Percentiles rank a stretch among this genome's conserved stretches.
Evolutionary conservation across 2,888 invertebrate species (phyloP).

Genomic region (Salpingus planirostris): DNA sequence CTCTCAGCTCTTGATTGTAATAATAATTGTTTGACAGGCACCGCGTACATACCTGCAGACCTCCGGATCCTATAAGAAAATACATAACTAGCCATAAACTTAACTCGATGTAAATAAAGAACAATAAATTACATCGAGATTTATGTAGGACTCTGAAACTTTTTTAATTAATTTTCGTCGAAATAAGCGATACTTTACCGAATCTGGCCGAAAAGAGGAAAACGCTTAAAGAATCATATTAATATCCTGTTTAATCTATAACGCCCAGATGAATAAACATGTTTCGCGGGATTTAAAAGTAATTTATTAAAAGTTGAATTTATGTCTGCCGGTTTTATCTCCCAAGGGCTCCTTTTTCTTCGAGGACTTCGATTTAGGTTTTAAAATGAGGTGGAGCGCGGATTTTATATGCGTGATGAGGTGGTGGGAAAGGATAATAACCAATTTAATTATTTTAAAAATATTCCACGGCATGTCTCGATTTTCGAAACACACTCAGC

Average conservation of each 20-base stretch:
- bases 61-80: constrained; percentile 4
- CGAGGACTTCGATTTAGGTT: too few relatives aligned
- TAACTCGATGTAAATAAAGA: constrained; percentile 21
- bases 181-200: too few relatives aligned
- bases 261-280: too few relatives aligned
- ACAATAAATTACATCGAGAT: constrained; percentile 31
- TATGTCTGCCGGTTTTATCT: too few relatives aligned
- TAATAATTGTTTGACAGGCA: constrained; percentile 10
- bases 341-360: too few relatives aligned
- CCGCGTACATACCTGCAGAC: constrained; percentile 3
- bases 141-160: constrained; percentile 31
- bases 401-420: constrained; percentile 1
- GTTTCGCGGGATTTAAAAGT: background rate
- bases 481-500: constrained; percentile 15
- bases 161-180: constrained; percentile 35
- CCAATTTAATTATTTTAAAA: constrained; percentile 22
- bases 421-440: constrained; percentile 15
- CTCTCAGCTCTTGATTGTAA: constrained; percentile 7
- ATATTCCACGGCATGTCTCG: constrained; percentile 20
- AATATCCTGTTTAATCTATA: too few relatives aligned
- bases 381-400: too few relatives aligned
- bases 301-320: background rate
- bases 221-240: too few relatives aligned
- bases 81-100: too few relatives aligned
- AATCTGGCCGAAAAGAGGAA: background rate